A percentile compares a stretch with the other conserved stretches of the same genome.
Conservation (phyloP, 2,113 vertebrate genomes). For the Megaptera novaeangliae region DNA sequence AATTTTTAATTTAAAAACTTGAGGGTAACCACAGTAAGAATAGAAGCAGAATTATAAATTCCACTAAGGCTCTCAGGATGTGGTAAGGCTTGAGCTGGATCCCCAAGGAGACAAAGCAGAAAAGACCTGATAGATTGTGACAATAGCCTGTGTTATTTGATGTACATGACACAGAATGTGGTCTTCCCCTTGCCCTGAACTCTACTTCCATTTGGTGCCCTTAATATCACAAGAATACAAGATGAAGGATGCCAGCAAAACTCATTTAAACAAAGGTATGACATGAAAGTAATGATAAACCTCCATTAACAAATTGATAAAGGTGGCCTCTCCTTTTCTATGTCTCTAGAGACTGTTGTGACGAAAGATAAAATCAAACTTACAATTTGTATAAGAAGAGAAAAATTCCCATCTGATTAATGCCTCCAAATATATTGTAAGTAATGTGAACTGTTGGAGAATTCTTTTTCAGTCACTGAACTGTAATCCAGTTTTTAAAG, state of each 20-base stretch:
- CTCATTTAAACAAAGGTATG: background rate
- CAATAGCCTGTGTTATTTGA: no score
- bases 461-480: background rate
- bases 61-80: background rate
- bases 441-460: background rate
- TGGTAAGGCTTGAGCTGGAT: background rate
- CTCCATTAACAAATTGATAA: background rate
- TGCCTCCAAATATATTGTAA: background rate
- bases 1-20: background rate
- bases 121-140: background rate
- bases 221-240: background rate
- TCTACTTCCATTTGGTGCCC: background rate
- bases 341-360: background rate
- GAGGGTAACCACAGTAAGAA: background rate
- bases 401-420: background rate
- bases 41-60: background rate
- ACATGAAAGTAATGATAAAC: background rate
- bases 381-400: background rate
- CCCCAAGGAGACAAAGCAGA: background rate
- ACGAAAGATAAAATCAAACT: background rate
- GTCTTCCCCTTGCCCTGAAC: background rate
- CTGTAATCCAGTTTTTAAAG: background rate
- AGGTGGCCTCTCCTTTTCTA: background rate
- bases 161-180: rapidly evolving
- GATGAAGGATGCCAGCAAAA: background rate